Base-by-base conservation (phyloP, 2,113 vertebrate genomes). In the Hippolais icterina region DNA sequence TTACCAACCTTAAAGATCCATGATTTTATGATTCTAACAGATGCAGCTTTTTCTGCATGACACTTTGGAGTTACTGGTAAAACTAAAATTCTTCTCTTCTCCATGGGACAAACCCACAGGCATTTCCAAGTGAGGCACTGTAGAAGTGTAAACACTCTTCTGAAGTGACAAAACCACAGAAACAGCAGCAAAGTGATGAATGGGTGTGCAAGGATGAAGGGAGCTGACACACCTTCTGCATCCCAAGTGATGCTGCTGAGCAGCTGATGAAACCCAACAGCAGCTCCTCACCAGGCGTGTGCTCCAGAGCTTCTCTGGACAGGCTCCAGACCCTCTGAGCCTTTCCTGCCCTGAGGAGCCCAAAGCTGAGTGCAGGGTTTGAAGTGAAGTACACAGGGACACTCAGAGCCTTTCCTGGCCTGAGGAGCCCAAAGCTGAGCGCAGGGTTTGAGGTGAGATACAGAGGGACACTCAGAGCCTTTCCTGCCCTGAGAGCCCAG, bases 361-460 rank as follows among this genome's bases (percentile, higher is more conserved):
- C 47, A 5, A 11, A 27, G 0, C 4, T 5, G 41, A 41, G 29
- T 5, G 3, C 53, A 39, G 46, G 22, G 3, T 2, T 14, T 0
- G 10, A 19, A 52, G 10, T 25, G 74, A 5, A 29, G 24, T 0
- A 1, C 15, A 8, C 12, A 44, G 53, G 46, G 23, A 12, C n/a
- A 9, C 37, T 10, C 37, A 37, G 37, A 37, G 37, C 37, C 37
- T 37, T 37, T 37, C 37, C 37, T 37, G 37, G 8, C 37, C 37
- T 37, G 37, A 37, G 37, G 37, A 37, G 37, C 37, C 10, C 37
- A 37, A 10, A 37, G 37, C 37, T 37, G 37, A 37, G 37, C 10
- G 37, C 37, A 37, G 37, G 37, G 37, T 37, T 37, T 37, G 37
- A 37, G 37, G 8, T 37, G 37, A 9, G 37, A 10, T 37, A 37